A percentile compares a stretch with the other conserved stretches of the same genome.
phyloP scores from a whole-genome alignment of 2,113 vertebrate species.

The Seriola dumerili region DNA sequence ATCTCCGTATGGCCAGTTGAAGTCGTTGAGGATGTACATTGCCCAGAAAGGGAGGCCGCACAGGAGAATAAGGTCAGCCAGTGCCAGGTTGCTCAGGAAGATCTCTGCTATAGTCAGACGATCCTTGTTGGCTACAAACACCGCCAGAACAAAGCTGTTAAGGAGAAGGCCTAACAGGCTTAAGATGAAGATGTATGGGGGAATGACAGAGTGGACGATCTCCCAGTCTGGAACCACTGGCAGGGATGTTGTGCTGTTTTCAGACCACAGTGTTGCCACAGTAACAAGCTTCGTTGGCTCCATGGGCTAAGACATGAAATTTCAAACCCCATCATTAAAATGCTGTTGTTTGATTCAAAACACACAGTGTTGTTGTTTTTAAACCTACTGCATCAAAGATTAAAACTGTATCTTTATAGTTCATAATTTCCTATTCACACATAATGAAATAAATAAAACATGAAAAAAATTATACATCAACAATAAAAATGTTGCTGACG shows the following conservation, averaged over 20 bases:
- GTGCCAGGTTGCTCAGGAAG: slow-evolving; percentile 91
- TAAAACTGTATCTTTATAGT: too few species aligned
- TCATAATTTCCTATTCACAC: neutral
- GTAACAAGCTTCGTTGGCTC: slow-evolving; percentile 14
- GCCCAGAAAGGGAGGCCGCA: slow-evolving; percentile 93
- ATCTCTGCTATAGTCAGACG: slow-evolving; percentile 90
- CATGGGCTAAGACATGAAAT: slow-evolving; percentile 53
- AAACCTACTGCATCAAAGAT: neutral
- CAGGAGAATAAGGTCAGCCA: slow-evolving; percentile 89
- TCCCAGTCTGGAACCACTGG: slow-evolving; percentile 55
- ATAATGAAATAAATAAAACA: neutral
- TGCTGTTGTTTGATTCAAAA: neutral
- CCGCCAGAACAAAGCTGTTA: slow-evolving; percentile 89
- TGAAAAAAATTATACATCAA: neutral
- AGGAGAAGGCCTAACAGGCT: slow-evolving; percentile 85
- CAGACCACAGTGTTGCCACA: slow-evolving; percentile 8
- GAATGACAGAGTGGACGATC: slow-evolving; percentile 78
- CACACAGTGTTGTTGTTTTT: neutral
- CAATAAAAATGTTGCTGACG: neutral
- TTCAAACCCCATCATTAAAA: slow-evolving; percentile 1
- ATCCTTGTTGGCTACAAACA: slow-evolving; percentile 88
- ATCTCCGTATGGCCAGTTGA: slow-evolving; percentile 90
- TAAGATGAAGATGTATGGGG: slow-evolving; percentile 89
- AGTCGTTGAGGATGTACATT: slow-evolving; percentile 85
- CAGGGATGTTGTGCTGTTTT: slow-evolving; percentile 56